These are phyloP conservation scores for Carcinoscorpius rotundicauda DNA, from an alignment of 1,140 invertebrate species.

Conservation along the genomic window DNA sequence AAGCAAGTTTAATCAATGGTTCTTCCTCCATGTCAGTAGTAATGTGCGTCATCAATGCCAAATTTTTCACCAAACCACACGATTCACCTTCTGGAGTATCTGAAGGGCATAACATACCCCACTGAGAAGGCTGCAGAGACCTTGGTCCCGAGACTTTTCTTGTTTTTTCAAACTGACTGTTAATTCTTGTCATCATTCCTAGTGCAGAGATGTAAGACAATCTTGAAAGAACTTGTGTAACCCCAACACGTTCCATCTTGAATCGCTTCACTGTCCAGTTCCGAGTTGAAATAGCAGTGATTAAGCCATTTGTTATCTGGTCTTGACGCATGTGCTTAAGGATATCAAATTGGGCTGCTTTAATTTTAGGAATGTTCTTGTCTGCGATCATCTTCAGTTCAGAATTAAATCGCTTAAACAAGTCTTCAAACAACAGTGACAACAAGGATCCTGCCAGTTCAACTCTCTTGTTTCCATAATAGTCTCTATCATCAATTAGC, in stretches of 20 bases:
- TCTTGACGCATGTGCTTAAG: slow-evolving; percentile 92
- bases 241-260: slow-evolving; percentile 94
- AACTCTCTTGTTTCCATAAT: slow-evolving; percentile 97
- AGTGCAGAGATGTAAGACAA: slow-evolving; percentile 96
- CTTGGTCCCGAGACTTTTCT: slow-evolving; percentile 95
- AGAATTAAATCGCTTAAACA: slow-evolving; percentile 90
- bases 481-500: slow-evolving; percentile 90
- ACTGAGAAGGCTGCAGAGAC: slow-evolving; percentile 93
- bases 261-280: slow-evolving; percentile 99
- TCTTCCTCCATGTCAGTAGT: slow-evolving; percentile 79
- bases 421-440: slow-evolving; percentile 95
- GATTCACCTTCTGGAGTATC: slow-evolving; percentile 98
- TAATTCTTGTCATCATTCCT: slow-evolving; percentile 99
- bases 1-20: slow-evolving; percentile 64
- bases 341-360: slow-evolving; percentile 93
- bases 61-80: slow-evolving; percentile 97
- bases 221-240: slow-evolving; percentile 92
- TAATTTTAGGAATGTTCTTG: slow-evolving; percentile 89
- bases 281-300: slow-evolving; percentile 86
- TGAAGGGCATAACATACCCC: slow-evolving; percentile 97
- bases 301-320: slow-evolving; percentile 82
- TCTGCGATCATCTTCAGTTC: slow-evolving; percentile 86
- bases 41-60: slow-evolving; percentile 96
- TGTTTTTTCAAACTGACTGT: slow-evolving; percentile 98
- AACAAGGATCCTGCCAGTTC: slow-evolving; percentile 94